phyloP scores from a whole-genome alignment of 2,797 vertebrate genomes.

The Melanotaenia boesemani region DNA sequence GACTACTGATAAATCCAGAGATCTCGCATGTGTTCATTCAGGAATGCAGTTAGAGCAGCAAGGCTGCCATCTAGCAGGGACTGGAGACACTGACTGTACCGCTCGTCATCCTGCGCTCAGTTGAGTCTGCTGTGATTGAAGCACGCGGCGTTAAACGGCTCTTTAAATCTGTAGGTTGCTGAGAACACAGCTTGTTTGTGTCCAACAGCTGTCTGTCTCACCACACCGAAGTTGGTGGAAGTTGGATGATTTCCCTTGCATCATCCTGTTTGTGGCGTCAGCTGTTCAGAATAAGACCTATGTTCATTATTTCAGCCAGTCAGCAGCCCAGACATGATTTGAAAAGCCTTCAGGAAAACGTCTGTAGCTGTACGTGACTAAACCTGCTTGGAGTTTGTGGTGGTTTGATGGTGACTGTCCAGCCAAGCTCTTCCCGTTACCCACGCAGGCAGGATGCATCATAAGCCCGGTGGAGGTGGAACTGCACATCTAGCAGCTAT shows the following conservation, averaged over 20 bases:
- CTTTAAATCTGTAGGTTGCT: not conserved
- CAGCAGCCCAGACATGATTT: slow-evolving; percentile 24
- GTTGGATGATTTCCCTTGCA: slow-evolving; percentile 19
- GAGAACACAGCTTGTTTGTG: not conserved
- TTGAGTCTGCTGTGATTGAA: not conserved
- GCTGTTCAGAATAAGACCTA: slow-evolving; percentile 7
- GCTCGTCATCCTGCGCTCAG: not conserved
- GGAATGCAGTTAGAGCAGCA: not conserved
- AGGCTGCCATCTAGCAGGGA: slow-evolving; percentile 48
- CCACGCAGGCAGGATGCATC: slow-evolving; percentile 15
- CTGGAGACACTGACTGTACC: not conserved
- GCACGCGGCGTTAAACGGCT: not conserved
- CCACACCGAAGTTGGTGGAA: slow-evolving; percentile 43
- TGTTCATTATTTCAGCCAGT: slow-evolving; percentile 3
- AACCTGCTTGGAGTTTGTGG: slow-evolving; percentile 23
- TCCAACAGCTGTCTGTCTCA: slow-evolving; percentile 23
- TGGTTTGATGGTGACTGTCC: not conserved
- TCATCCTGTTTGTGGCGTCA: slow-evolving; percentile 8
- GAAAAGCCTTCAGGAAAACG: slow-evolving; percentile 8
- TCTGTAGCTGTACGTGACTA: slow-evolving; percentile 26
- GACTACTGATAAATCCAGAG: slow-evolving; percentile 23
- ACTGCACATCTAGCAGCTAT: slow-evolving; percentile 43
- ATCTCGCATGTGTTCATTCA: slow-evolving; percentile 4
- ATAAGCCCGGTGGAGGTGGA: slow-evolving; percentile 23
- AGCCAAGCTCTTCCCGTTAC: slow-evolving; percentile 21